These are phyloP conservation scores for Carpatolechia fugitivella DNA, from an alignment of 2,888 invertebrate species.

Conservation along the genomic window DNA sequence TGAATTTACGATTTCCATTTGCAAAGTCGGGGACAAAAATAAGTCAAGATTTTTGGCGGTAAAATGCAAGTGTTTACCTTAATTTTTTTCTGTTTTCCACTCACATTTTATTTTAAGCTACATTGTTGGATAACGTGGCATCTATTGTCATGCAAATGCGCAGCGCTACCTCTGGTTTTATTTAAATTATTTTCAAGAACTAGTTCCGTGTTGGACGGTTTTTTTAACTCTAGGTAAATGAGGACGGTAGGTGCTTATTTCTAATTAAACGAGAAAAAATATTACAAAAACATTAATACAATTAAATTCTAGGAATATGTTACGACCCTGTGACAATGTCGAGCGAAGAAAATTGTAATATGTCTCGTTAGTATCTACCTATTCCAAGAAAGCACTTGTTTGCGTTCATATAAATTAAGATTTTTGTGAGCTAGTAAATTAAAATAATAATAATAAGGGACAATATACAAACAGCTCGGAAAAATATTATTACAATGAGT, in stretches of 20 bases:
- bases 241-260: background rate
- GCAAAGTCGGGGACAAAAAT: slow-evolving; percentile 12
- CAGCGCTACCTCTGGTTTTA: background rate
- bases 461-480: no score
- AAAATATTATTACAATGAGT: no score
- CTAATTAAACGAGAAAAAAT: no score
- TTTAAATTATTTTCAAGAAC: slow-evolving; percentile 1
- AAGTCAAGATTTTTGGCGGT: slow-evolving; percentile 6
- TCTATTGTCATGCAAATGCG: slow-evolving; percentile 4
- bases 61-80: slow-evolving; percentile 1
- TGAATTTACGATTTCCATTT: slow-evolving; percentile 50
- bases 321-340: no score
- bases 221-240: background rate
- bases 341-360: no score
- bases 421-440: no score
- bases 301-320: no score
- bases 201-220: background rate
- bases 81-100: background rate
- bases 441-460: no score
- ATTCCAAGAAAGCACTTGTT: no score
- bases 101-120: background rate
- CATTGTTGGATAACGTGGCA: background rate
- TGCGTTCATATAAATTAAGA: no score
- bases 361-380: no score
- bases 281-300: no score